Percentiles rank a stretch among this genome's conserved stretches.
Evolutionary conservation across 2,888 invertebrate genomes (phyloP).

Genomic region (Cerceris ruficornis): DNA sequence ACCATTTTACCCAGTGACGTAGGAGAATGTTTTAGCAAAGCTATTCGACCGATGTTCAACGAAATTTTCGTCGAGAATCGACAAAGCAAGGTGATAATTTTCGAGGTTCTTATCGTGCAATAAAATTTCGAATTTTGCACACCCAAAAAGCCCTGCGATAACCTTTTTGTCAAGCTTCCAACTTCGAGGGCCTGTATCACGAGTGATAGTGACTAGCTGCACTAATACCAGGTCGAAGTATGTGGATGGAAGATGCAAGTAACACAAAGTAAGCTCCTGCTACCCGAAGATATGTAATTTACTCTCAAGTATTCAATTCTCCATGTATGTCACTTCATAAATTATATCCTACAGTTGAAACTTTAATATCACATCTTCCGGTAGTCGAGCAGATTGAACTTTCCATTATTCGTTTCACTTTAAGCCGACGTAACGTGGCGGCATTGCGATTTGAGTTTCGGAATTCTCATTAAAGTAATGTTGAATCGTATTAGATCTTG

Average conservation of each 20-base stretch:
- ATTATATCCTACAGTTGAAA: conserved; percentile 3
- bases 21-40: too few species aligned
- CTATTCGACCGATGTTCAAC: neutral
- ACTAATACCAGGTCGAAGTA: conserved; percentile 12
- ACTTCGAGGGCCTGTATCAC: conserved; percentile 16
- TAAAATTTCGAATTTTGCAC: conserved; percentile 14
- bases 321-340: neutral
- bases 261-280: conserved; percentile 18
- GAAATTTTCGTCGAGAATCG: too few species aligned
- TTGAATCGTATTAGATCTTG: too few species aligned
- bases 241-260: neutral
- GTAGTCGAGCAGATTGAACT: neutral
- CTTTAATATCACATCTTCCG: conserved; percentile 1
- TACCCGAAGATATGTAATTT: conserved; percentile 17
- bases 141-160: conserved; percentile 9
- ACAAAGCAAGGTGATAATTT: conserved; percentile 1
- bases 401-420: too few species aligned
- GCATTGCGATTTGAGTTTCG: too few species aligned
- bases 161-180: conserved; percentile 41
- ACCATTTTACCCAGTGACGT: too few species aligned
- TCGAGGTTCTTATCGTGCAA: conserved; percentile 7
- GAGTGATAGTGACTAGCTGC: conserved; percentile 10
- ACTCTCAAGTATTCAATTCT: neutral
- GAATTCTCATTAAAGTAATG: too few species aligned
- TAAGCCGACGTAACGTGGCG: too few species aligned